Percentiles rank a stretch among this genome's conserved stretches.
Evolutionary conservation across 2,113 vertebrate genomes (phyloP).

Genomic region (Dicaeum eximium): DNA sequence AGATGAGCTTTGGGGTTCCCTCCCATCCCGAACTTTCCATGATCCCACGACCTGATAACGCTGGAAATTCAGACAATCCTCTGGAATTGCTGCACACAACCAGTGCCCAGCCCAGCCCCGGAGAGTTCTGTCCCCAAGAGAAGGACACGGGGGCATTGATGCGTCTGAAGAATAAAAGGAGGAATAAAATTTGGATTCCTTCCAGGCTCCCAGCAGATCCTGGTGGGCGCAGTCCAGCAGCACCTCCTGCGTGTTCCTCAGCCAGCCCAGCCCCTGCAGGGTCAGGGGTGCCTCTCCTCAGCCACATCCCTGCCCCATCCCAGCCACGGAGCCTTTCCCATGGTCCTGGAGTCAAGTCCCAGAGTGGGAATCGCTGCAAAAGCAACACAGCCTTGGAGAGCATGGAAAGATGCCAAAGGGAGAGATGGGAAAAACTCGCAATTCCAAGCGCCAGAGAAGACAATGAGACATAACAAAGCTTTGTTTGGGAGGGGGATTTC

Average conservation of each 20-base stretch:
- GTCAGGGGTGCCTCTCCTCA: not conserved
- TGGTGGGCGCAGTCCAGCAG: not conserved
- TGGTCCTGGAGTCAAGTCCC: slow-evolving; percentile 13
- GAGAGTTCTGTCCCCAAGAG: not conserved
- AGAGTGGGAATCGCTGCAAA: slow-evolving; percentile 12
- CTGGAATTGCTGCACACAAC: not conserved
- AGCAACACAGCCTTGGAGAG: not conserved
- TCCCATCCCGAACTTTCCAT: not conserved
- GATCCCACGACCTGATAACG: not conserved
- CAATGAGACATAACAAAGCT: slow-evolving; percentile 52
- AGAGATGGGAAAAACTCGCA: not conserved
- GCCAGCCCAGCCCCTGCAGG: not conserved
- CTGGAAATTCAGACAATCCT: not conserved
- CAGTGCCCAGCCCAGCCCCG: not conserved
- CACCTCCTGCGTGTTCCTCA: not conserved
- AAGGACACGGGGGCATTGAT: not conserved
- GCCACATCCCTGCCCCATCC: not conserved
- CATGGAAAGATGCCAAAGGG: not conserved
- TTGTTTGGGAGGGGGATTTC: not conserved
- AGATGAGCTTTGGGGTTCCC: not conserved
- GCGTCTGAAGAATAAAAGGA: not conserved
- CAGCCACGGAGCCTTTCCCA: slow-evolving; percentile 23
- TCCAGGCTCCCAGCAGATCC: not conserved
- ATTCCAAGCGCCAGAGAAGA: slow-evolving; percentile 29
- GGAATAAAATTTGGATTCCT: not conserved